Conservation (phyloP, 2,113 vertebrate species). For the Cathartes aura region DNA sequence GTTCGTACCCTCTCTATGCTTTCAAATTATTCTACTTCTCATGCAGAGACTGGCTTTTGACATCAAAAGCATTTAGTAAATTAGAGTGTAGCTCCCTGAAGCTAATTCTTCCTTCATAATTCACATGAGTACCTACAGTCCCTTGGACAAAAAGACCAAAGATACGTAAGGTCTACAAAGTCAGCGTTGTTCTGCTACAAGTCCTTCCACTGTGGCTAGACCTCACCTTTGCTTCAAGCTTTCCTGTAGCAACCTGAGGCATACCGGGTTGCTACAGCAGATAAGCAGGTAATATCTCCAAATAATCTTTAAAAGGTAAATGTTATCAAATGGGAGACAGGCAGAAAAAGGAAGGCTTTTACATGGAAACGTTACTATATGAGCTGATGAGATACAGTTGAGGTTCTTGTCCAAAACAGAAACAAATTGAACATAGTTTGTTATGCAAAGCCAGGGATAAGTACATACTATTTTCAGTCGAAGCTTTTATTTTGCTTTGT, state of each 20-base stretch:
- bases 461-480: not conserved
- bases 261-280: too few relatives aligned
- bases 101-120: not conserved
- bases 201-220: not conserved
- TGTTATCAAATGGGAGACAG: not conserved
- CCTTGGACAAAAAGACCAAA: not conserved
- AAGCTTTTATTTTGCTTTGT: not conserved
- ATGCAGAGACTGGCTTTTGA: not conserved
- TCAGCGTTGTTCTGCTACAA: not conserved
- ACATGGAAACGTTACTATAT: not conserved
- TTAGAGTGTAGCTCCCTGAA: not conserved
- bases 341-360: not conserved
- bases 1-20: not conserved
- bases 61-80: slow-evolving; percentile 25
- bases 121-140: not conserved
- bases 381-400: not conserved
- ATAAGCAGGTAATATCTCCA: not conserved
- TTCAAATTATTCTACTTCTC: not conserved
- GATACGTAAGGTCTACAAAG: not conserved
- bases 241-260: not conserved
- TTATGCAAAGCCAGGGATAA: not conserved
- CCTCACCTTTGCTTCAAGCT: not conserved
- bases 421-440: not conserved
- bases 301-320: not conserved
- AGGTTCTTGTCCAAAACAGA: not conserved